phyloP scores from a whole-genome alignment of 2,797 vertebrate species.

The Chelonia mydas region DNA sequence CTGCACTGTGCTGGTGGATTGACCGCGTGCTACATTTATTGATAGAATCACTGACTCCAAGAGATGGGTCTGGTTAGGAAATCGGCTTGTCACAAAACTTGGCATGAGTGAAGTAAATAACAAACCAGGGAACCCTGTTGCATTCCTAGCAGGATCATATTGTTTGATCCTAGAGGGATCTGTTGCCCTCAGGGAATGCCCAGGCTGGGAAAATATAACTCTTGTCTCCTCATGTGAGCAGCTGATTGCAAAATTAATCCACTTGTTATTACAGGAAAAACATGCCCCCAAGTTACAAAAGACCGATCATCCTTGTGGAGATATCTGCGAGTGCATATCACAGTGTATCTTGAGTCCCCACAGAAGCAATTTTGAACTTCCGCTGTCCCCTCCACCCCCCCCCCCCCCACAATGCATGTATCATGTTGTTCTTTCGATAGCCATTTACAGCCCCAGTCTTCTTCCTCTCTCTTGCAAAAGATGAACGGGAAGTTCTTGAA shows the following conservation, averaged over 20 bases:
- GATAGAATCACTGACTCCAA: neutral
- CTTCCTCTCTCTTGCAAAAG: neutral
- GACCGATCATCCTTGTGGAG: neutral
- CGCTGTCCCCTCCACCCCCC: neutral
- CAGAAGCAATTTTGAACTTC: neutral
- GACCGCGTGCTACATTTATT: neutral
- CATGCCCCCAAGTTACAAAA: neutral
- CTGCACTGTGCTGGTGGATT: neutral
- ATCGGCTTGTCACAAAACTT: neutral
- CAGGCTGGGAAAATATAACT: neutral
- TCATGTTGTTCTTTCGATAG: neutral
- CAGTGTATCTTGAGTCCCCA: neutral
- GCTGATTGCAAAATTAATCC: neutral
- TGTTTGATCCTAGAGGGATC: neutral
- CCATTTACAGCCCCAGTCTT: neutral
- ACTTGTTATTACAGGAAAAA: neutral
- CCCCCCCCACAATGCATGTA: too few relatives aligned
- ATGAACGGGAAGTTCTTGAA: neutral
- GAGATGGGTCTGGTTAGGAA: neutral
- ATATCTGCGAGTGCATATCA: neutral
- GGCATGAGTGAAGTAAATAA: neutral
- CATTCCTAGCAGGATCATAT: neutral
- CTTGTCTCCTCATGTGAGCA: neutral
- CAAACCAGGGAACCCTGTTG: neutral
- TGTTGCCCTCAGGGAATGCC: neutral